Conservation (phyloP, 2,888 invertebrate species). For the Hydrotaea diabolus region DNA sequence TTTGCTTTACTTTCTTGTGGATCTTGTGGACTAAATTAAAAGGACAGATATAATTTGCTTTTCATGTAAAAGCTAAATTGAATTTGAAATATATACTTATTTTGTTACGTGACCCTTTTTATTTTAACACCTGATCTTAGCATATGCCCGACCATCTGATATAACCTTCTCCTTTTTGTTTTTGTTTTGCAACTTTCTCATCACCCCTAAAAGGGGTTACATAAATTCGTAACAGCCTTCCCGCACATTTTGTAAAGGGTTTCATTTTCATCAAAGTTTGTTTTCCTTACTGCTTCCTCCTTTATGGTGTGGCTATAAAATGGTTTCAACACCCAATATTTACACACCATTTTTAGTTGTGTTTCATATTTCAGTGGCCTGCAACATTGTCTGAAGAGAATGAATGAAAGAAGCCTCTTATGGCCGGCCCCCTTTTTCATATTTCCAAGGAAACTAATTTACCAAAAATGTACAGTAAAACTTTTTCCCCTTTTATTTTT, state of each 20-base stretch:
- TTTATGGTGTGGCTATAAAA: slow-evolving; percentile 11
- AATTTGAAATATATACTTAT: too few relatives aligned
- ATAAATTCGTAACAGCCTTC: background rate
- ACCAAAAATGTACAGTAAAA: slow-evolving; percentile 16
- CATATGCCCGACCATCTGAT: too few relatives aligned
- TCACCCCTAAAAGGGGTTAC: background rate
- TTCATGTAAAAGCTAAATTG: too few relatives aligned
- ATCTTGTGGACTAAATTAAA: too few relatives aligned
- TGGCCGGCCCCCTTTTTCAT: slow-evolving; percentile 41
- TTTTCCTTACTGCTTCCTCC: background rate
- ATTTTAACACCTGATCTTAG: too few relatives aligned
- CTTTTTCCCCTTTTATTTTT: slow-evolving; percentile 5
- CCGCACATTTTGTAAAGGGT: background rate
- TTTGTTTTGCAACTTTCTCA: background rate
- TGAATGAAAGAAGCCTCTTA: slow-evolving; percentile 58
- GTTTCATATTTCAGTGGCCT: background rate
- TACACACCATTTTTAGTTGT: background rate
- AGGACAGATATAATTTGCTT: too few relatives aligned
- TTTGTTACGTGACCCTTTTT: too few relatives aligned
- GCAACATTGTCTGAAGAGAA: slow-evolving; percentile 30
- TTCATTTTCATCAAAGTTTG: slow-evolving; percentile 8
- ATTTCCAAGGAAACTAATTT: slow-evolving; percentile 58
- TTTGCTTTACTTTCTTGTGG: too few relatives aligned
- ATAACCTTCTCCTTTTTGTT: too few relatives aligned
- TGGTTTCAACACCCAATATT: slow-evolving; percentile 35